Percentiles rank a stretch among this genome's conserved stretches.
Evolutionary conservation across 2,797 vertebrate species (phyloP).

Genomic region (Cynodonichthys magdalenae): DNA sequence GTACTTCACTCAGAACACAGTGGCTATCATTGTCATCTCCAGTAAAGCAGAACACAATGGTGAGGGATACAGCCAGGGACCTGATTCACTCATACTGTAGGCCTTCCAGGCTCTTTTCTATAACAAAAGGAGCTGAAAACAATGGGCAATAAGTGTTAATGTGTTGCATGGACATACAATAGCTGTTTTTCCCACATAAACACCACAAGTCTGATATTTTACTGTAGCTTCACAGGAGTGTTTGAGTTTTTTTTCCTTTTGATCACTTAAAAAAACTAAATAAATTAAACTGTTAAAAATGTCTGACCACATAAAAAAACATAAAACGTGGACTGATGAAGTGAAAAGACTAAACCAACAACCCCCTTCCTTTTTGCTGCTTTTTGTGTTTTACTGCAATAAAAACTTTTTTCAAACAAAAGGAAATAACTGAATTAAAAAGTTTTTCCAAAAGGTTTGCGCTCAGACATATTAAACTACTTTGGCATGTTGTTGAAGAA

Average conservation of each 20-base stretch:
- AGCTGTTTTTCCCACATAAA: slow-evolving; percentile 40
- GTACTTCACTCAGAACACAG: slow-evolving; percentile 63
- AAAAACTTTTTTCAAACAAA: background rate
- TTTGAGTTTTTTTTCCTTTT: background rate
- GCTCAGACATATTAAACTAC: background rate
- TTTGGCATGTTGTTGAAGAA: background rate
- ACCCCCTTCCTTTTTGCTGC: background rate
- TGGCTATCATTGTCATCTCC: slow-evolving; percentile 67
- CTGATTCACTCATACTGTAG: slow-evolving; percentile 69
- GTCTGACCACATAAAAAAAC: background rate
- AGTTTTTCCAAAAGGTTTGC: background rate
- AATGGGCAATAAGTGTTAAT: slow-evolving; percentile 55
- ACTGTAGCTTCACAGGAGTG: slow-evolving; percentile 1
- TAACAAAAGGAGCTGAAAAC: slow-evolving; percentile 54
- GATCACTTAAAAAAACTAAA: background rate
- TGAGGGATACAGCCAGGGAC: slow-evolving; percentile 72
- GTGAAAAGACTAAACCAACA: background rate
- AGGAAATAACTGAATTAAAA: background rate
- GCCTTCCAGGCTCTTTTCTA: slow-evolving; percentile 55
- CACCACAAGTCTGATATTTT: slow-evolving; percentile 15
- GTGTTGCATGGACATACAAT: slow-evolving; percentile 50
- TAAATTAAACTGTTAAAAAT: background rate
- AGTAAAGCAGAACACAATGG: slow-evolving; percentile 69
- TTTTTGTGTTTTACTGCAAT: background rate
- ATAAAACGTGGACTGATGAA: background rate